These are phyloP conservation scores for Actinopyga echinites DNA, from an alignment of 53 echinoderm and acorn worm genomes.

Conservation along the genomic window DNA sequence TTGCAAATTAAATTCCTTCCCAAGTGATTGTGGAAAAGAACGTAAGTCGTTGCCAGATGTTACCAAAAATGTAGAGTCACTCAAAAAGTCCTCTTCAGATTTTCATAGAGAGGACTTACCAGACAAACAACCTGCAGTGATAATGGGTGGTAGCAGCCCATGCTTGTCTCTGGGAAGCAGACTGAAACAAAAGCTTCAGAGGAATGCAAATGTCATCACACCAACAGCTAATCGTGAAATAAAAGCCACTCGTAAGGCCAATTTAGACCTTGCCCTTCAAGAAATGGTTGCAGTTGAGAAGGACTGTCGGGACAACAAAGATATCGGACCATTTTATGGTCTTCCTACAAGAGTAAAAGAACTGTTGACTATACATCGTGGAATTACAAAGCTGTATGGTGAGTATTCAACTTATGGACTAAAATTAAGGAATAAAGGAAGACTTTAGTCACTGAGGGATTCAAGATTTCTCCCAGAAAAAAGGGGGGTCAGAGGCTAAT, in stretches of 20 bases:
- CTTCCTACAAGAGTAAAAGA: constrained; percentile 79
- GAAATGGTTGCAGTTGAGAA: background rate
- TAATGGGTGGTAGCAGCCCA: no score
- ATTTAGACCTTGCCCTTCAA: background rate
- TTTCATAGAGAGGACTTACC: no score
- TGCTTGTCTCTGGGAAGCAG: constrained; percentile 20
- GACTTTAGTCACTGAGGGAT: no score
- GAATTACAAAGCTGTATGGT: constrained; percentile 82
- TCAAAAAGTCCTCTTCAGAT: no score
- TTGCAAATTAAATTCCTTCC: no score
- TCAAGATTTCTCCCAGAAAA: no score
- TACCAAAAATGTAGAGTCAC: no score
- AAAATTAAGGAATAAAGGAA: no score
- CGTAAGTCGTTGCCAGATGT: no score
- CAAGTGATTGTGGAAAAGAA: no score
- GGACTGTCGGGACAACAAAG: constrained; percentile 47
- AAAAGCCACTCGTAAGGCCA: background rate
- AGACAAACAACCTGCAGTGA: no score
- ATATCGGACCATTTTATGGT: constrained; percentile 95
- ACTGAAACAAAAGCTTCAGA: constrained; percentile 55
- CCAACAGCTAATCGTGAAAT: constrained; percentile 46
- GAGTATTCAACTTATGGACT: constrained; percentile 21
- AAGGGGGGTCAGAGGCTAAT: no score
- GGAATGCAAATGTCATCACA: constrained; percentile 64
- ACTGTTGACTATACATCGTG: constrained; percentile 68